These are phyloP conservation scores for Patiria miniata DNA, from an alignment of 35 echinoderm and acorn worm genomes.

Conservation along the genomic window DNA sequence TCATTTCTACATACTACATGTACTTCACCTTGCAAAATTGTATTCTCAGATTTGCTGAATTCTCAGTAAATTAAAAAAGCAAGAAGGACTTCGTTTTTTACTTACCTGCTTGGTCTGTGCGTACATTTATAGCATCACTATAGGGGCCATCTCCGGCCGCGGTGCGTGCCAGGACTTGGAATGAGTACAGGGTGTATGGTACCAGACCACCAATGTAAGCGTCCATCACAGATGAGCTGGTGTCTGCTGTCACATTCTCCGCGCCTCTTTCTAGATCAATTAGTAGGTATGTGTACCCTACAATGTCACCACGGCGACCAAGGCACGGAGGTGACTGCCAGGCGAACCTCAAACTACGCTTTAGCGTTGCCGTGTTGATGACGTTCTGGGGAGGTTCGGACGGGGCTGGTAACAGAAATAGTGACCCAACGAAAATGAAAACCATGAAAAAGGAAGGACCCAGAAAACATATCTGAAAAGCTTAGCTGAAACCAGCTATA, in stretches of 20 bases:
- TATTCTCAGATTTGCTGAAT: too few relatives aligned
- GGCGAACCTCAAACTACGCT: background rate
- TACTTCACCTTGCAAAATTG: too few relatives aligned
- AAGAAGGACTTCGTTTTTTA: background rate
- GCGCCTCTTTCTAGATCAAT: background rate
- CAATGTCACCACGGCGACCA: background rate
- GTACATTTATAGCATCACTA: background rate
- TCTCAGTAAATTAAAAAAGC: too few relatives aligned
- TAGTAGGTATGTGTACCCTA: background rate
- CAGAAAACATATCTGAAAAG: too few relatives aligned
- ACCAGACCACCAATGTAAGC: background rate
- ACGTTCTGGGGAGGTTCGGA: background rate
- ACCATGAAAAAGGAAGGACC: too few relatives aligned
- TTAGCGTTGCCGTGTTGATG: background rate
- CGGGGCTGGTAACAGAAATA: background rate
- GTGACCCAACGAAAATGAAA: too few relatives aligned
- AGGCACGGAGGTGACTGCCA: background rate
- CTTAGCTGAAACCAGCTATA: too few relatives aligned
- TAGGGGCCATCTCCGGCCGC: background rate
- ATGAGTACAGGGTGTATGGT: conserved; percentile 10
- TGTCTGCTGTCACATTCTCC: background rate
- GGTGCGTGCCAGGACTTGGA: background rate
- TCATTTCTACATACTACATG: too few relatives aligned
- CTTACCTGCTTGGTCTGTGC: background rate
- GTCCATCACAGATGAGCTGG: too few relatives aligned